Evolutionary conservation across 2,113 vertebrate genomes (phyloP).

Genomic region (Istiophorus platypterus): DNA sequence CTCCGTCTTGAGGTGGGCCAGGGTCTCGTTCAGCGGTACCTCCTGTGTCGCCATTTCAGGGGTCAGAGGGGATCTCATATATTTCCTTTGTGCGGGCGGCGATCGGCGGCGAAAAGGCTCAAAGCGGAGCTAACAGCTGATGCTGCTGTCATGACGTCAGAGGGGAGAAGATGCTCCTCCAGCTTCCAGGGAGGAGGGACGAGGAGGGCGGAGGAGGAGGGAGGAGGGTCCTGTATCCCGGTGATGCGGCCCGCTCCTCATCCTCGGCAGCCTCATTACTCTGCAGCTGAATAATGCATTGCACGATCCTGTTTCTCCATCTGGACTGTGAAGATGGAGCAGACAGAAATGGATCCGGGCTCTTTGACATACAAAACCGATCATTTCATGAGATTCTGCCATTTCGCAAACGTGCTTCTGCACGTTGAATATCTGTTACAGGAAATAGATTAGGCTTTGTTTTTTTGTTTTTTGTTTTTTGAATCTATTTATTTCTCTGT

Average conservation of each 20-base stretch:
- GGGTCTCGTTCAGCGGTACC: slow-evolving; percentile 92
- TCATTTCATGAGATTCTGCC: no score
- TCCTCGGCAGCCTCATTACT: slow-evolving; percentile 30
- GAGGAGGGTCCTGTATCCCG: slow-evolving; percentile 53
- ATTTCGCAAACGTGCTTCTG: no score
- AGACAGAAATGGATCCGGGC: not conserved
- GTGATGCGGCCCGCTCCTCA: slow-evolving; percentile 42
- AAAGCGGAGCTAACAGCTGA: slow-evolving; percentile 81
- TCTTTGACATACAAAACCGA: no score
- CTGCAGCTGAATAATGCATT: slow-evolving; percentile 23
- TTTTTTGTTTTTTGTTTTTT: no score
- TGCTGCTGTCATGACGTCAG: slow-evolving; percentile 86
- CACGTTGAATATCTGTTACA: no score
- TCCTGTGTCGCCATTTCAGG: slow-evolving; percentile 96
- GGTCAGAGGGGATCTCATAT: slow-evolving; percentile 80
- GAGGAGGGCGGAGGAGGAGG: slow-evolving; percentile 25
- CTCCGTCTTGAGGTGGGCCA: slow-evolving; percentile 92
- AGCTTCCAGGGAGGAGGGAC: slow-evolving; percentile 46
- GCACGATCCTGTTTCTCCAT: not conserved
- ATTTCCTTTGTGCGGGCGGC: slow-evolving; percentile 78
- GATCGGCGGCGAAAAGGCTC: slow-evolving; percentile 73
- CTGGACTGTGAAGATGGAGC: not conserved
- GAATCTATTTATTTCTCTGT: no score
- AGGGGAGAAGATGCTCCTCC: slow-evolving; percentile 73
- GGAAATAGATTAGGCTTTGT: no score